Evolutionary conservation across 2,888 invertebrate species (phyloP), one percentile per base, ranked within the genome.

Genomic region (Scaptomyza cyrtandrae): DNA sequence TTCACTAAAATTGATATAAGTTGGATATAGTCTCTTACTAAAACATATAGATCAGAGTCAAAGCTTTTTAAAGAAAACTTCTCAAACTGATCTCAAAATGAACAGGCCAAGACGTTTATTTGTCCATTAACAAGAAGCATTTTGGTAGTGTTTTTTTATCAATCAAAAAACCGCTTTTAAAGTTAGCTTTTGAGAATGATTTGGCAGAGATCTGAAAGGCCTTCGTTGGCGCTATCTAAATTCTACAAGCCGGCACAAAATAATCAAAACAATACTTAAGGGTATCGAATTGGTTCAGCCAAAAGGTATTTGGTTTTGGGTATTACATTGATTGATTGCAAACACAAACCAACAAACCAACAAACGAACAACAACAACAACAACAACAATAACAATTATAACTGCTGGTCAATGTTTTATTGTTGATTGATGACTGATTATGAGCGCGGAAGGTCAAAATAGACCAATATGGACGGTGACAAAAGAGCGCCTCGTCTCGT

Each of bases 391-490:
- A 54, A 55, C 43, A 52, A 10, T 41, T 55, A n/a, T 46, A 48
- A 49, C 74, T 62, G 56, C 53, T 71, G 59, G 58, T 67, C 58
- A 67, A 59, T 75, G 72, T 55, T 64, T 64, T 58, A 57, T 75
- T 62, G 62, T 64, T 83, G 84, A 83, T 84, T 84, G 86, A 83
- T 86, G 83, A 71, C 66, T 78, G 78, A 69, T 71, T 68, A 53
- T 66, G 57, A 62, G 69, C 60, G 55, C 63, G 71, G 84, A 84
- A 86, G 83, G 86, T 83, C 81, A 77, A 54, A 50, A 55, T 48
- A 43, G 52, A 57, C 62, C 58, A 67, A 19, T 19, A 1, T 19
- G 49, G 52, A 67, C 50, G 54, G 46, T 78, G 78, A 75, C 78
- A 77, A 74, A 78, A 70, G 56, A 66, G 53, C 48, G 41, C 7